phyloP scores from a whole-genome alignment of 2,888 invertebrate species.

The Aporophyla lueneburgensis region DNA sequence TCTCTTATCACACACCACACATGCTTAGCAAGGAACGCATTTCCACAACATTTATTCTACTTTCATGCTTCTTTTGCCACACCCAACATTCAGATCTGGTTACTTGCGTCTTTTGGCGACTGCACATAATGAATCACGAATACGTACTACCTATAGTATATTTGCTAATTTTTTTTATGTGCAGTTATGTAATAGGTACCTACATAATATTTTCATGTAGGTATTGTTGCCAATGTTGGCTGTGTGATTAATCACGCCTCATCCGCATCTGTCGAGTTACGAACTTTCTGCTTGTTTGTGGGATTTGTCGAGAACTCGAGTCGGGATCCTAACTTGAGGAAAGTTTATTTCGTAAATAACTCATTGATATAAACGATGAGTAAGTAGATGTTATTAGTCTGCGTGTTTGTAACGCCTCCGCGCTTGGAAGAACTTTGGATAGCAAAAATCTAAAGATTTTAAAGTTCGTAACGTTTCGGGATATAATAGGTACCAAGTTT shows the following conservation, averaged over 20 bases:
- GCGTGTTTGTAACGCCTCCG: neutral
- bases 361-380: conserved; percentile 48
- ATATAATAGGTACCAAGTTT: no score
- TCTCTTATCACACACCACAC: no score
- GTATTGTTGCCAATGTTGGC: conserved; percentile 42
- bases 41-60: no score
- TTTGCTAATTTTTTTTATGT: neutral
- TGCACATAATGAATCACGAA: no score
- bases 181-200: neutral
- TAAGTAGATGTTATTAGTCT: conserved; percentile 8
- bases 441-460: neutral
- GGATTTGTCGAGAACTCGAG: conserved; percentile 67
- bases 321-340: conserved; percentile 67
- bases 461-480: neutral
- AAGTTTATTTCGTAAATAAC: conserved; percentile 72
- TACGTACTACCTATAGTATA: no score
- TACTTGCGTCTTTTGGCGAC: no score
- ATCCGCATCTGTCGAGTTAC: conserved; percentile 75
- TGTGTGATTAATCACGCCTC: conserved; percentile 77
- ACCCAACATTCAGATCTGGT: no score
- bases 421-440: neutral
- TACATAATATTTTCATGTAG: conserved; percentile 1
- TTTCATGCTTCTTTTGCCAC: no score
- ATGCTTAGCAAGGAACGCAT: no score
- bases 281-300: conserved; percentile 75